Conservation (phyloP, 2,888 invertebrate species). For the Lymantria dispar region DNA sequence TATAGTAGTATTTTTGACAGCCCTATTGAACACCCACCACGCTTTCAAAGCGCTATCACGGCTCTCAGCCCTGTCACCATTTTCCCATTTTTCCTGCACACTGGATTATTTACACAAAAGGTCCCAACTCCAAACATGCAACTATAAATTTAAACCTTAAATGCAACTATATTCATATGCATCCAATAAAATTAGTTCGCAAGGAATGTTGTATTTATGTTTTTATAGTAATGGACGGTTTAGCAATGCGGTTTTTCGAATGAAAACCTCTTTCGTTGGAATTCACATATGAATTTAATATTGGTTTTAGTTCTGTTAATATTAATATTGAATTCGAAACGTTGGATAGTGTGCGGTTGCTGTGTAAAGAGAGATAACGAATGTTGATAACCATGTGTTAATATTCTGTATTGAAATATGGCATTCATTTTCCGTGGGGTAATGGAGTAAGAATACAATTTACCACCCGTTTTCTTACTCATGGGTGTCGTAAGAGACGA, state of each 20-base stretch:
- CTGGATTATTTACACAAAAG: slow-evolving; percentile 28
- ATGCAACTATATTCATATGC: slow-evolving; percentile 4
- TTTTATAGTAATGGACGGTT: slow-evolving; percentile 39
- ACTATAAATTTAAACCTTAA: slow-evolving; percentile 16
- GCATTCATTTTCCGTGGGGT: no score
- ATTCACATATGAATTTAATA: slow-evolving; percentile 70
- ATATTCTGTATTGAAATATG: not conserved
- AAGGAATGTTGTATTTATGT: slow-evolving; percentile 20
- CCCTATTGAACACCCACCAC: slow-evolving; percentile 60
- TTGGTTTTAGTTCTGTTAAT: slow-evolving; percentile 52
- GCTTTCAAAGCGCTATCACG: slow-evolving; percentile 76
- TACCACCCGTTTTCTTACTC: no score
- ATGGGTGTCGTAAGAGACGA: no score
- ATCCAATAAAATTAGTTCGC: slow-evolving; percentile 6
- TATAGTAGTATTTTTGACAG: slow-evolving; percentile 22
- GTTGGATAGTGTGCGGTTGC: slow-evolving; percentile 37
- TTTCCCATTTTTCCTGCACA: slow-evolving; percentile 75
- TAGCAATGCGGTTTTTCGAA: slow-evolving; percentile 77
- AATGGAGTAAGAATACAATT: no score
- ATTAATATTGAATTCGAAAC: slow-evolving; percentile 45
- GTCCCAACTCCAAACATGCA: slow-evolving; percentile 5
- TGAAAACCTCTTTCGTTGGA: slow-evolving; percentile 65
- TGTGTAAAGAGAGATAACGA: slow-evolving; percentile 41
- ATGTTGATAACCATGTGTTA: not conserved
- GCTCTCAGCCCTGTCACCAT: slow-evolving; percentile 77